These are phyloP conservation scores for Hippocampus kuda DNA, from an alignment of 2,797 vertebrate genomes.

Conservation along the genomic window DNA sequence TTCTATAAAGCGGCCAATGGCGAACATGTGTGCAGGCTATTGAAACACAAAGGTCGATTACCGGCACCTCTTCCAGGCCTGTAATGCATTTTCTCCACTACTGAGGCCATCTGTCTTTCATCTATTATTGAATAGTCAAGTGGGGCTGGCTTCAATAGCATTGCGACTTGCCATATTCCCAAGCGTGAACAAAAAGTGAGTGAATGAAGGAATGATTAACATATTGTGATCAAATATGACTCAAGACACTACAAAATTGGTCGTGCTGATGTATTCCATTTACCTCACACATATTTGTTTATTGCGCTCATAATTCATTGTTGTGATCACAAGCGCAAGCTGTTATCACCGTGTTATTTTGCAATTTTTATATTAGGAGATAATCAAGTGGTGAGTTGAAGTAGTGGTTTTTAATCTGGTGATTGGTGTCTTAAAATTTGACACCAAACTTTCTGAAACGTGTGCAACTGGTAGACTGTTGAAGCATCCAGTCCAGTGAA, in stretches of 20 bases:
- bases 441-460: too few species aligned
- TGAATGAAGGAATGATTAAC: too few species aligned
- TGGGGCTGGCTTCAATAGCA: neutral
- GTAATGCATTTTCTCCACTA: neutral
- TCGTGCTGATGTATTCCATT: too few species aligned
- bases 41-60: constrained; percentile 3
- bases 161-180: neutral
- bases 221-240: too few species aligned
- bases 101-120: neutral
- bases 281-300: neutral
- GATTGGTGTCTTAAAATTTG: too few species aligned
- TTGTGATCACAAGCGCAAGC: neutral
- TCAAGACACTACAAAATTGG: too few species aligned
- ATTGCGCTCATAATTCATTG: neutral
- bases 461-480: too few species aligned
- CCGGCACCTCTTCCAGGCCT: neutral
- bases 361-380: too few species aligned
- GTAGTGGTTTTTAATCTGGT: too few species aligned
- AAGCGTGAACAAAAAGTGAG: neutral
- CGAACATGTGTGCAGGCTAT: neutral
- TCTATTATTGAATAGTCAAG: neutral
- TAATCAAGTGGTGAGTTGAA: too few species aligned
- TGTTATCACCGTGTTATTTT: too few species aligned
- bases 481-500: too few species aligned
- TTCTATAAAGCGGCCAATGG: neutral